Evolutionary conservation across 2,888 invertebrate species (phyloP).

Genomic region (Noctua comes): DNA sequence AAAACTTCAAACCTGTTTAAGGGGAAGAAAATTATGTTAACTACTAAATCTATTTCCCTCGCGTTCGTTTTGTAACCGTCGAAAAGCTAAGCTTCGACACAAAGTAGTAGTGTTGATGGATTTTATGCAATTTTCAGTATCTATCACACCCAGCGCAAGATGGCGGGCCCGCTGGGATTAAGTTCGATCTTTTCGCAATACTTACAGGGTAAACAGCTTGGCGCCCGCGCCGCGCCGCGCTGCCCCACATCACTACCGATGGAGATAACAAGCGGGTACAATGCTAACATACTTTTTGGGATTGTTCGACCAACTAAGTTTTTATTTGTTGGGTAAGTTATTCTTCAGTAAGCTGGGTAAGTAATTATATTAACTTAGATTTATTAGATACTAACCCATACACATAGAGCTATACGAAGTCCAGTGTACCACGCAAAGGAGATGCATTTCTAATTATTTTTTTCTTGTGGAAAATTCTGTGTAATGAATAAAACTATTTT

Average conservation of each 20-base stretch:
- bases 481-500: not conserved
- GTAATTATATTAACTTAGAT: not conserved
- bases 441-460: not conserved
- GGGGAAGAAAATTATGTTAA: conserved; percentile 56
- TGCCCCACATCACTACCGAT: conserved; percentile 63
- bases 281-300: conserved; percentile 3
- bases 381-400: not conserved
- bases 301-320: conserved; percentile 2
- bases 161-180: conserved; percentile 86
- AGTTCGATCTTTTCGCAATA: conserved; percentile 89
- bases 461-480: not conserved
- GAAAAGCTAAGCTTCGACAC: conserved; percentile 74
- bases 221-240: conserved; percentile 64
- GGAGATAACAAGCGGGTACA: conserved; percentile 54
- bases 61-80: conserved; percentile 65
- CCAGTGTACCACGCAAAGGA: not conserved
- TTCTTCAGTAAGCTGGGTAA: not conserved
- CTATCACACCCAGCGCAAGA: conserved; percentile 87
- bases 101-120: conserved; percentile 88
- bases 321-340: not conserved
- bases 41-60: conserved; percentile 62
- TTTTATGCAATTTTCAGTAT: conserved; percentile 91
- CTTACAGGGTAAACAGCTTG: conserved; percentile 86
- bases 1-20: conserved; percentile 29
- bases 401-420: not conserved